Conservation (phyloP, 2,113 vertebrate species). For the Alethe diademata region DNA sequence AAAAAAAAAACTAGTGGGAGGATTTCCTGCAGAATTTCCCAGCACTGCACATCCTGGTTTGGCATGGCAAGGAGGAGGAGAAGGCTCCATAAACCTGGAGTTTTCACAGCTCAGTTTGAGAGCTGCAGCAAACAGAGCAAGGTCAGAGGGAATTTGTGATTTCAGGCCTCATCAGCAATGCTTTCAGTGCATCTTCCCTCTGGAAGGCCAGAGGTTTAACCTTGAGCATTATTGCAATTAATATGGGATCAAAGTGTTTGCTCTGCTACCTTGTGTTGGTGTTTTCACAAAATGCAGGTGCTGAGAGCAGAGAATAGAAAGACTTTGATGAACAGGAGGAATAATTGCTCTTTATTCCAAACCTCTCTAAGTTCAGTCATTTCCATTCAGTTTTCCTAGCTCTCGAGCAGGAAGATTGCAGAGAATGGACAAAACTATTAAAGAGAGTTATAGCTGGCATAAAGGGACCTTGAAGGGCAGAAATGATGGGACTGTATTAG, state of each 20-base stretch:
- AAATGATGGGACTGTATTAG: neutral
- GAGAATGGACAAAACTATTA: constrained; percentile 29
- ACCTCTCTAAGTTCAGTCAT: neutral
- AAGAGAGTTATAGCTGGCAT: constrained; percentile 7
- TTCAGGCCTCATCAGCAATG: neutral
- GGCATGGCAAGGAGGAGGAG: neutral
- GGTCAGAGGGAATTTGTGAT: neutral
- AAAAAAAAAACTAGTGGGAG: neutral
- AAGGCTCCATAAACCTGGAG: neutral
- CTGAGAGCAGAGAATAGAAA: neutral
- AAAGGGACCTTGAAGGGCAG: neutral
- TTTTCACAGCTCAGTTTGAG: neutral
- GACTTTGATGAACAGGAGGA: neutral
- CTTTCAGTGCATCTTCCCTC: neutral
- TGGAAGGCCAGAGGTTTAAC: neutral
- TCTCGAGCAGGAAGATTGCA: neutral
- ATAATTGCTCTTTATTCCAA: neutral
- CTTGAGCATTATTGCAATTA: neutral
- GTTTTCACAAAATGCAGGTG: neutral
- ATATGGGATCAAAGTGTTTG: neutral
- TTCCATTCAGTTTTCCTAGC: neutral
- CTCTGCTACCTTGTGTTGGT: neutral
- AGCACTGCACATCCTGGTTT: neutral
- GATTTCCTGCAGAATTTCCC: neutral
- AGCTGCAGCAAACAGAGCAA: neutral